Evolutionary conservation across 2,888 invertebrate species (phyloP).

Genomic region (Drosophila anomalata): DNA sequence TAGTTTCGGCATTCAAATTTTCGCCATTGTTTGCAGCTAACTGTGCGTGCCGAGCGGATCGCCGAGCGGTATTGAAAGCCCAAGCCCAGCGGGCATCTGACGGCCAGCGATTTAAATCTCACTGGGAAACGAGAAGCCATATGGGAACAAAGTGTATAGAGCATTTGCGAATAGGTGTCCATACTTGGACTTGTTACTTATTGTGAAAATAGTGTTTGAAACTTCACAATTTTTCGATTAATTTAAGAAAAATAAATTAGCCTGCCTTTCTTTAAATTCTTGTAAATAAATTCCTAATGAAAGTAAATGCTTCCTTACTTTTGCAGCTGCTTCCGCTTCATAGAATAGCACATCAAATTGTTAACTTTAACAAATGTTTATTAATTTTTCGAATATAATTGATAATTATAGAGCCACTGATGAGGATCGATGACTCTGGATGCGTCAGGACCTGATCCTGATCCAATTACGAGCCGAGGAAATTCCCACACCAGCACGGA

Average conservation of each 20-base stretch:
- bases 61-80: not conserved
- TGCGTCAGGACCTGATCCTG: slow-evolving; percentile 56
- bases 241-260: not conserved
- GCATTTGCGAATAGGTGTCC: slow-evolving; percentile 49
- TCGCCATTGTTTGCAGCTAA: slow-evolving; percentile 69
- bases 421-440: slow-evolving; percentile 13
- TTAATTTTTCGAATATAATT: slow-evolving; percentile 74
- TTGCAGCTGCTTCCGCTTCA: slow-evolving; percentile 67
- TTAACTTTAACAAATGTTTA: slow-evolving; percentile 63
- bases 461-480: slow-evolving; percentile 72
- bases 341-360: slow-evolving; percentile 42
- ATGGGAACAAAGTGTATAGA: slow-evolving; percentile 33
- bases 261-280: not conserved
- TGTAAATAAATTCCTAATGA: not conserved
- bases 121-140: slow-evolving; percentile 41
- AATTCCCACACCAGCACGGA: slow-evolving; percentile 75
- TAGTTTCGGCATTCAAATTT: slow-evolving; percentile 68
- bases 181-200: slow-evolving; percentile 35
- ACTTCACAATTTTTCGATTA: not conserved
- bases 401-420: slow-evolving; percentile 62
- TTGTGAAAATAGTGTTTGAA: not conserved
- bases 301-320: not conserved
- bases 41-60: slow-evolving; percentile 67
- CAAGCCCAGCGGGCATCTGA: slow-evolving; percentile 65
- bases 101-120: slow-evolving; percentile 71